Conservation (phyloP, 2,888 invertebrate genomes). For the Scaptomyza polygonia region DNA sequence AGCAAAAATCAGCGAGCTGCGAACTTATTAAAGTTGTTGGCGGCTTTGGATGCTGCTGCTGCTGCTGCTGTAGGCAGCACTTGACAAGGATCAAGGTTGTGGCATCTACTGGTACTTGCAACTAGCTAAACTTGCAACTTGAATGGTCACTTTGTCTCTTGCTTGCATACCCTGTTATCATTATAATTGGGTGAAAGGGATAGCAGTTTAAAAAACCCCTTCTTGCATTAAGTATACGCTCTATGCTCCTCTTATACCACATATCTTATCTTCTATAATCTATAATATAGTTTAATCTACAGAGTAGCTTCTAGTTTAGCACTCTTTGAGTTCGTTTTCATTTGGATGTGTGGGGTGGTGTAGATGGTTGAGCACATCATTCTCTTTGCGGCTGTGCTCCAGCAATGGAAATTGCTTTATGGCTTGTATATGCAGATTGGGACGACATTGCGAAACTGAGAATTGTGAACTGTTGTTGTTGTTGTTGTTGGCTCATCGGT, state of each 20-base stretch:
- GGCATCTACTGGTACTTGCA: constrained; percentile 35
- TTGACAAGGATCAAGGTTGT: constrained; percentile 83
- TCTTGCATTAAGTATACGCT: no score
- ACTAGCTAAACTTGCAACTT: constrained; percentile 25
- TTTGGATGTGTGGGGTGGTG: constrained; percentile 47
- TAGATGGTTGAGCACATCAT: constrained; percentile 43
- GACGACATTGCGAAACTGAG: constrained; percentile 36
- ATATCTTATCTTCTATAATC: no score
- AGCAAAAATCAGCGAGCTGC: constrained; percentile 63
- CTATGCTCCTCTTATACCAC: no score
- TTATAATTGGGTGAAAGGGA: not conserved
- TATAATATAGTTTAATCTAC: not conserved
- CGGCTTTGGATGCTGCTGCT: constrained; percentile 27
- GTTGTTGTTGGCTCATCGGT: constrained; percentile 21
- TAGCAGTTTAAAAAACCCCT: no score
- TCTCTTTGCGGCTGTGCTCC: constrained; percentile 53
- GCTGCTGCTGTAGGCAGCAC: constrained; percentile 59
- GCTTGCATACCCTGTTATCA: constrained; percentile 13
- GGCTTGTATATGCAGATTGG: constrained; percentile 82
- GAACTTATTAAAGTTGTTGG: constrained; percentile 78
- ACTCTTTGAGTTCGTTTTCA: not conserved
- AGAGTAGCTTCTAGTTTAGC: constrained; percentile 2
- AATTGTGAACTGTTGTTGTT: constrained; percentile 24
- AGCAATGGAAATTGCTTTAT: constrained; percentile 81
- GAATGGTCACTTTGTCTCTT: constrained; percentile 10